A percentile compares a stretch with the other conserved stretches of the same genome.
These are phyloP conservation scores for Calypte anna DNA, from an alignment of 2,113 vertebrate species.

Conservation along the genomic window DNA sequence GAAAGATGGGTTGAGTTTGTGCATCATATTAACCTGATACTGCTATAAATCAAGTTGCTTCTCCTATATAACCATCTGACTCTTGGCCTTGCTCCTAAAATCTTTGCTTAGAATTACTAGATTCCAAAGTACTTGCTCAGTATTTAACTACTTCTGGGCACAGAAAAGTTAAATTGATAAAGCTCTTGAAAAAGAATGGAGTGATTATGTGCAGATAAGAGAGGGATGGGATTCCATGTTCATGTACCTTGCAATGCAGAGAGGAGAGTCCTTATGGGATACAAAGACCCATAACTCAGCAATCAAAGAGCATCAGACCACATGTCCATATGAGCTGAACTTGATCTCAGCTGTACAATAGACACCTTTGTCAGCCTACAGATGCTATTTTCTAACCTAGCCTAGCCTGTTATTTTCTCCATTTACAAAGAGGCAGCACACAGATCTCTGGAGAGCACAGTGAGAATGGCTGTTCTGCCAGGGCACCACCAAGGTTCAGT, in stretches of 20 bases:
- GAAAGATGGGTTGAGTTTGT: not conserved
- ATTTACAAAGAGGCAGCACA: not conserved
- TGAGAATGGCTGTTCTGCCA: accelerated
- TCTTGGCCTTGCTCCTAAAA: not conserved
- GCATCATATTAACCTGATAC: not conserved
- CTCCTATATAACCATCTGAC: not conserved
- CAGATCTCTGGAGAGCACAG: not conserved
- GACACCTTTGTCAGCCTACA: not conserved
- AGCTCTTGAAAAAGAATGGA: accelerated
- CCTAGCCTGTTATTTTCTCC: not conserved
- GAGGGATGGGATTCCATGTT: accelerated
- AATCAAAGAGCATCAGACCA: not conserved
- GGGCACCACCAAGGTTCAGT: not conserved
- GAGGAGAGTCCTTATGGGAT: not conserved
- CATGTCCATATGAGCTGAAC: accelerated
- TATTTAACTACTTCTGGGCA: not conserved
- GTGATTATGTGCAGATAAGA: not conserved
- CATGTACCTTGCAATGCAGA: accelerated
- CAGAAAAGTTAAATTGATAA: not conserved
- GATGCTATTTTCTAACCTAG: too few relatives aligned
- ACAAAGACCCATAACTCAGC: not conserved
- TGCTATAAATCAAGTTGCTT: not conserved
- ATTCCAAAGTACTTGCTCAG: not conserved
- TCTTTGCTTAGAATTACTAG: not conserved
- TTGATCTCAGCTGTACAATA: not conserved